A percentile compares a stretch with the other conserved stretches of the same genome.
These are phyloP conservation scores for Antitype chi DNA, from an alignment of 2,888 invertebrate species.

Conservation along the genomic window DNA sequence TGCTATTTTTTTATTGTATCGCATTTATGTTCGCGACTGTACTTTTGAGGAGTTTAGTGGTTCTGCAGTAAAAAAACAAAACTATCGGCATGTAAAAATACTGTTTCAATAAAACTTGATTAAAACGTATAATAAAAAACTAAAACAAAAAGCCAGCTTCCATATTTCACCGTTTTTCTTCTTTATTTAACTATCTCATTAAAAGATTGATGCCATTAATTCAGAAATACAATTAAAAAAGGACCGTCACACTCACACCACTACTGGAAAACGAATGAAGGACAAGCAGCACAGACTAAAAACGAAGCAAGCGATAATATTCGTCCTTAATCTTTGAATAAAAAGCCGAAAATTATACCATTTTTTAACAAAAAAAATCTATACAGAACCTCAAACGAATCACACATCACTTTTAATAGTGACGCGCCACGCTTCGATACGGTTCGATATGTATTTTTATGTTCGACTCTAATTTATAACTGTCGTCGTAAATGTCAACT, in stretches of 20 bases:
- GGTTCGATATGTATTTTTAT: conserved; percentile 84
- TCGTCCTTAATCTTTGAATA: not conserved
- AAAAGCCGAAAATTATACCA: not conserved
- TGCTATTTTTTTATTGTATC: conserved; percentile 82
- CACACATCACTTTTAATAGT: conserved; percentile 75
- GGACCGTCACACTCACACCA: too few relatives aligned
- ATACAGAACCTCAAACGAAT: conserved; percentile 44
- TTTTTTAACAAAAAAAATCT: not conserved
- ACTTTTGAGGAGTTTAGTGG: conserved; percentile 59
- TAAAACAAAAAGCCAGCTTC: not conserved
- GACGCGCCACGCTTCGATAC: conserved; percentile 86
- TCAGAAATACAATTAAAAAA: not conserved
- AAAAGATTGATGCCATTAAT: not conserved
- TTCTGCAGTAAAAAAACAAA: conserved; percentile 15
- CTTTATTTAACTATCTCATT: not conserved
- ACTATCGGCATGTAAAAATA: not conserved
- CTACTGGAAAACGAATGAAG: not conserved
- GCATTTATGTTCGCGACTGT: conserved; percentile 76
- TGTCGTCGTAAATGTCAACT: conserved; percentile 87
- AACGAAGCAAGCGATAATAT: not conserved
- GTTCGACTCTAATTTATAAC: conserved; percentile 87
- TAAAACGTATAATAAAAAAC: too few relatives aligned
- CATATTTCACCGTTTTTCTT: not conserved
- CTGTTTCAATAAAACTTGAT: not conserved
- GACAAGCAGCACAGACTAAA: not conserved